Evolutionary conservation across 1,140 invertebrate species (phyloP).

Genomic region (Ectropis grisescens): DNA sequence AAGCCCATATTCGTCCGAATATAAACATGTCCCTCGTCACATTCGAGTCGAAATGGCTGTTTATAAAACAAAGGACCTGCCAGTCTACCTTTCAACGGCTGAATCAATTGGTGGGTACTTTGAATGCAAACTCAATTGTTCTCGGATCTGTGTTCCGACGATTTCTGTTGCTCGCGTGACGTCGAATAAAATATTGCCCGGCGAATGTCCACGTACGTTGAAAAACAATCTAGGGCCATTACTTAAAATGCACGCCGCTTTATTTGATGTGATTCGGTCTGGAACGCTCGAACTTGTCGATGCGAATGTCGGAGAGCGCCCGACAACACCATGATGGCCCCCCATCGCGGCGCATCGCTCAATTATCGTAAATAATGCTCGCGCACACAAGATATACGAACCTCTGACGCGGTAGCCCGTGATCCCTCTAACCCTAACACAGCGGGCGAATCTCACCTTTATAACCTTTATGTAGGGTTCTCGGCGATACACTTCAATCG

Average conservation of each 20-base stretch:
- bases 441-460: conserved; percentile 29
- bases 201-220: conserved; percentile 58
- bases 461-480: conserved; percentile 22
- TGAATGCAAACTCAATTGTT: conserved; percentile 70
- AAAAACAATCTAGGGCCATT: conserved; percentile 67
- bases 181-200: conserved; percentile 57
- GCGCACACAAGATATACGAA: conserved; percentile 64
- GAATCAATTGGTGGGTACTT: conserved; percentile 67
- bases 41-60: conserved; percentile 53
- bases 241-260: conserved; percentile 66
- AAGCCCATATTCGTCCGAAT: conserved; percentile 65
- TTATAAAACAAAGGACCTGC: conserved; percentile 66
- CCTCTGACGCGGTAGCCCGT: conserved; percentile 52
- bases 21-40: conserved; percentile 69
- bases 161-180: conserved; percentile 47
- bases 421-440: conserved; percentile 29
- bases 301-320: conserved; percentile 56
- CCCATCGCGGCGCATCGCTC: conserved; percentile 66
- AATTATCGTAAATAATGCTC: conserved; percentile 70
- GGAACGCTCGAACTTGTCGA: conserved; percentile 65
- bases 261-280: conserved; percentile 67
- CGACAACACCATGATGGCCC: conserved; percentile 65
- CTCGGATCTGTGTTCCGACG: conserved; percentile 44
- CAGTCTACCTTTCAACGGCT: conserved; percentile 63
- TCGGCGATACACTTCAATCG: conserved; percentile 14